Evolutionary conservation across 37 sponge, comb jelly and placozoan genomes (phyloP).

Genomic region (Bolinopsis microptera): DNA sequence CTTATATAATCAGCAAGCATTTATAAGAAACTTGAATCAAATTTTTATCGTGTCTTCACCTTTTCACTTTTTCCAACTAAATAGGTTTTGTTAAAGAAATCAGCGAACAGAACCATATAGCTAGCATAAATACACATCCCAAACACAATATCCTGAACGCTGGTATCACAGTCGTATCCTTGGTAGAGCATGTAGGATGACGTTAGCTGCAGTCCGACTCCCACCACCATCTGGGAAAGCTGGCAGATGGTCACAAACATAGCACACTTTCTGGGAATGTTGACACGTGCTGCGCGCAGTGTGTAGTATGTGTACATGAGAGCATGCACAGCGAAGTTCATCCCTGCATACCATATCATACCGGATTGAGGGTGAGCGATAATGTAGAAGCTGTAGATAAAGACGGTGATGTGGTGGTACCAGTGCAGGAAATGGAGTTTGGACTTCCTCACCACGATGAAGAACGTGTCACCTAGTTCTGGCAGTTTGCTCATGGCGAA

Average conservation of each 20-base stretch:
- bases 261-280: constrained; percentile 74
- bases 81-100: constrained; percentile 87
- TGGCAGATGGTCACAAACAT: constrained; percentile 79
- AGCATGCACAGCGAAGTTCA: constrained; percentile 84
- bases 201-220: constrained; percentile 69
- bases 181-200: constrained; percentile 36
- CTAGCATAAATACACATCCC: constrained; percentile 76
- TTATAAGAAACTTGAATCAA: no score
- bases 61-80: constrained; percentile 67
- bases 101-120: constrained; percentile 80
- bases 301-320: constrained; percentile 96
- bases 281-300: constrained; percentile 77
- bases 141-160: constrained; percentile 52
- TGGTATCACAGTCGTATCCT: constrained; percentile 71
- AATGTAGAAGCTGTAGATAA: constrained; percentile 83
- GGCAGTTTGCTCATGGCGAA: constrained; percentile 86
- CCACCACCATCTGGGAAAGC: constrained; percentile 84
- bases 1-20: no score
- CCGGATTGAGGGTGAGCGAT: constrained; percentile 72
- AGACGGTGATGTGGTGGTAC: constrained; percentile 92
- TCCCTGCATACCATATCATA: constrained; percentile 72
- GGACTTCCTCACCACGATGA: constrained; percentile 83
- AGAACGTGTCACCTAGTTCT: constrained; percentile 85
- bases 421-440: constrained; percentile 84
- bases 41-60: background rate